Evolutionary conservation across 2,888 invertebrate species (phyloP), one percentile per base, ranked within the genome.

Genomic region (Heteromurus nitidus): DNA sequence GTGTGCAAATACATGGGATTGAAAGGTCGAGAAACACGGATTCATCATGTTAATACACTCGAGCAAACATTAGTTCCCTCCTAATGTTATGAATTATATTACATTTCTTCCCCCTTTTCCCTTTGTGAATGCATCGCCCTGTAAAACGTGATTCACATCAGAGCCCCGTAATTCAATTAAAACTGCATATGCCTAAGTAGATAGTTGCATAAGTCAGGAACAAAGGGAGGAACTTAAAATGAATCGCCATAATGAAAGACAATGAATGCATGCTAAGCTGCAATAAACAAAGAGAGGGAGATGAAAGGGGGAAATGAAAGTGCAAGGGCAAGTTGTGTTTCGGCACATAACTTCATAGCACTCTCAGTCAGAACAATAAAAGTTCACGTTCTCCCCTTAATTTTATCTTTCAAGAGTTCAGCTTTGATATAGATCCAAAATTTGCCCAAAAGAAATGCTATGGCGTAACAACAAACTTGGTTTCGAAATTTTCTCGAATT

Each of bases 51-150:
- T 36, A 36, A 20, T n/a, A 16, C 73, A 62, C 64, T 73, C 64
- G 73, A 47, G 64, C 50, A 73, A 73, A 73, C 64, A 73, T 73
- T 11, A 73, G 18, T 47, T 73, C n/a, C n/a, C n/a, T n/a, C n/a
- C 20, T 42, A 24, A 42, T 70, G 42, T 73, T 73, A 73, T 62
- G 72, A 62, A 36, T 62, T 20, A 50, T 2, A 3, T 2, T 20
- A 3, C 3, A 16, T 18, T 20, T 50, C 50, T 2, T 20, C 20
- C 3, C 20, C 20, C 20, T 50, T 20, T 64, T 60, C 53, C 64
- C 64, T 64, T 64, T 42, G 26, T 18, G 7, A 36, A n/a, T n/a
- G n/a, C 47, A 5, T 16, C 13, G 28, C 28, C 18, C 47, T 44
- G 26, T 13, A 28, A n/a, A 16, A 20, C 36, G 22, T 3, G 30